Conservation (phyloP, 2,113 vertebrate genomes). For the Scatophagus argus region DNA sequence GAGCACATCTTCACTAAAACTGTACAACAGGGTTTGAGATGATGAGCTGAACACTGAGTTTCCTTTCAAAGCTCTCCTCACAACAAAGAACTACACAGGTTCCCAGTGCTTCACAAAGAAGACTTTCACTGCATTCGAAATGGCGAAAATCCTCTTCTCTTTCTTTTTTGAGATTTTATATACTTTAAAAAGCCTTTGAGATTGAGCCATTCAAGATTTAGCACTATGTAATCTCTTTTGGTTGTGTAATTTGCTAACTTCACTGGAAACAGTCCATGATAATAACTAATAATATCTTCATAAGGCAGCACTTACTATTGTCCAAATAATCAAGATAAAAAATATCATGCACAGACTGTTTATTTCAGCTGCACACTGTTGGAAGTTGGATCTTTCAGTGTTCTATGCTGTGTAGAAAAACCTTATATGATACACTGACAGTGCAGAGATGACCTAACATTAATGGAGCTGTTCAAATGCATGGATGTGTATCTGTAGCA, state of each 20-base stretch:
- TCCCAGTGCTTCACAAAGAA: background rate
- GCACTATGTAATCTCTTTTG: background rate
- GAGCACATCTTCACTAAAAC: background rate
- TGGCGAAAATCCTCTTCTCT: background rate
- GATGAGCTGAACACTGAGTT: background rate
- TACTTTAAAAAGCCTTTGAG: background rate
- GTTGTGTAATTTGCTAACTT: background rate
- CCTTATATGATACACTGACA: background rate
- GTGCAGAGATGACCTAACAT: background rate
- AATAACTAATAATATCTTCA: background rate
- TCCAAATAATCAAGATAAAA: background rate
- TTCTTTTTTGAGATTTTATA: background rate
- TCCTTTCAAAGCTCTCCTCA: background rate
- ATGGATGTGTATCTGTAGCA: slow-evolving; percentile 29
- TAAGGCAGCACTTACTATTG: slow-evolving; percentile 3
- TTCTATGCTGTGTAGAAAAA: background rate
- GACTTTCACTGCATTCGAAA: background rate
- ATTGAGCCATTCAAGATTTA: background rate
- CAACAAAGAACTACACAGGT: background rate
- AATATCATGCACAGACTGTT: background rate
- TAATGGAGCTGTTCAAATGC: slow-evolving; percentile 31
- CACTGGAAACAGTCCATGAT: background rate
- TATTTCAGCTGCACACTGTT: slow-evolving; percentile 2
- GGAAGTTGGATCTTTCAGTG: slow-evolving; percentile 1
- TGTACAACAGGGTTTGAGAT: background rate